Base-by-base conservation (phyloP, 2,113 vertebrate genomes). In the Theristicus caerulescens region DNA sequence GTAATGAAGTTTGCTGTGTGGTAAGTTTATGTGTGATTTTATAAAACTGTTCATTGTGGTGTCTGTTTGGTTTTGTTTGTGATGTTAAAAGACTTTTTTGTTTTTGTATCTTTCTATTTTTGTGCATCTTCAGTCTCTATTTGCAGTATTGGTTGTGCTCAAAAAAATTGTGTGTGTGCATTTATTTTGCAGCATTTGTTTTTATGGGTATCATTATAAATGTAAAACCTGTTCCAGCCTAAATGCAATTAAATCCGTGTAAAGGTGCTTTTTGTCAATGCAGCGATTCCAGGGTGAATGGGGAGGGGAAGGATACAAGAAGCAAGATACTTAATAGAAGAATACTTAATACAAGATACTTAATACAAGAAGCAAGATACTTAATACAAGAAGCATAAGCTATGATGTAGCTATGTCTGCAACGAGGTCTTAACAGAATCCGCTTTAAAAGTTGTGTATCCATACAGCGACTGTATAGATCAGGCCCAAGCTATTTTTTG, bases 1-100 rank as follows among this genome's bases (percentile, higher is more conserved):
- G 99, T 96, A 99, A 98, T 65, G 99, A 99, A 98, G 97, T 99
- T 90, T 99, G 99, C 92, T 99, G 99, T 97, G 99, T 99, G 98
- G 99, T 99, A 96, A 98, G 99, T 97, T 83, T 55, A 65, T 8
- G 0, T 47, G 8, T 62, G 26, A 5, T 73, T 91, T 67, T 46
- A 27, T 34, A 16, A n/a, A 69, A 36, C 19, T 66, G 3, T 61
- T 73, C 15, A 2, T 59, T 83, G 25, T 58, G 25, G 49, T 61
- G 29, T 52, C 27, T 32, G 2, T 57, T 67, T 86, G 22, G 16
- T 29, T 87, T 57, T 88, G 64, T 7, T 62, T 90, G 36, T 58
- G n/a, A 71, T 36, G 11, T 61, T 81, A 52, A 58, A 42, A 49
- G 27, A 44, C 6, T 31, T 61, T 44, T 76, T 72, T 82, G 25